phyloP scores from a whole-genome alignment of 2,888 invertebrate species.

The Norana najaformis region DNA sequence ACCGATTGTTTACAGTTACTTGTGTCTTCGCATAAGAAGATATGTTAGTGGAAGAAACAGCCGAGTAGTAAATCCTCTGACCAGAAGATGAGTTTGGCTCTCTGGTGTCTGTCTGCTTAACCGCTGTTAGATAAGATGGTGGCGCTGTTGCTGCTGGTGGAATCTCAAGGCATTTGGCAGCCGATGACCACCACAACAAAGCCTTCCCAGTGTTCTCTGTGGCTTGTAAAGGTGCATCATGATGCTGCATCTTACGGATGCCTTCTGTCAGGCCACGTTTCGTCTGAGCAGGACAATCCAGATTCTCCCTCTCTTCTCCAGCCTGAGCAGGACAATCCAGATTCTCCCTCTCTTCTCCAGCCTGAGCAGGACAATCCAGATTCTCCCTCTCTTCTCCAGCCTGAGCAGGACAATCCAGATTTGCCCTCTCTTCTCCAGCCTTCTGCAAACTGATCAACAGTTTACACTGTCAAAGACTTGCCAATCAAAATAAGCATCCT shows the following conservation, averaged over 20 bases:
- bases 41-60: background rate
- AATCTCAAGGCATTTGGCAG: background rate
- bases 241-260: background rate
- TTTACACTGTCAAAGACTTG: background rate
- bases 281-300: background rate
- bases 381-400: background rate
- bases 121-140: background rate
- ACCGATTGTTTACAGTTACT: background rate
- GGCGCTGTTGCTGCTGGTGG: background rate
- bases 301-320: background rate
- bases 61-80: background rate
- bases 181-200: background rate
- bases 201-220: background rate
- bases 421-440: background rate
- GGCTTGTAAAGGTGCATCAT: background rate
- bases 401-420: background rate
- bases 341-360: background rate
- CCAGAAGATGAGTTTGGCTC: background rate
- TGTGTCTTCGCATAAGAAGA: background rate
- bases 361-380: background rate
- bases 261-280: background rate
- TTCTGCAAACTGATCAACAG: conserved; percentile 13
- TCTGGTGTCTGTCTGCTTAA: background rate
- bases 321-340: background rate
- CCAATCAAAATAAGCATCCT: background rate